phyloP scores from a whole-genome alignment of 2,113 vertebrate species.

The Etia nguti region DNA sequence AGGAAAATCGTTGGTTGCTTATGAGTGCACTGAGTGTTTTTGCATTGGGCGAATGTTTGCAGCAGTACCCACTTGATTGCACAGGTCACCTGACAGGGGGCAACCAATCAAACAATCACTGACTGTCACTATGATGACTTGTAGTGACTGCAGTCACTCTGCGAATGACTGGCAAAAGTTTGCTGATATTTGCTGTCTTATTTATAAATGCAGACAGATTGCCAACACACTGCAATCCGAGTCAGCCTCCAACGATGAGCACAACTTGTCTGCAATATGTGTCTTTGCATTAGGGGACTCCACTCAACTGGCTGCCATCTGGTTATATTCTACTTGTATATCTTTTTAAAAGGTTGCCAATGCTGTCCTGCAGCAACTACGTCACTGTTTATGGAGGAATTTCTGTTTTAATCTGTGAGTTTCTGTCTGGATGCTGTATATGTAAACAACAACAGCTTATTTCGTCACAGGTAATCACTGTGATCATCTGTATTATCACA shows the following conservation, averaged over 20 bases:
- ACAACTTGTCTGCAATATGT: neutral
- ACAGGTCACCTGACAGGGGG: neutral
- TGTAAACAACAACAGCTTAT: neutral
- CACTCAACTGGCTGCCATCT: neutral
- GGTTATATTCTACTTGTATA: neutral
- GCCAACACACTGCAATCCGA: neutral
- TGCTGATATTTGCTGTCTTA: neutral
- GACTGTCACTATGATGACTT: neutral
- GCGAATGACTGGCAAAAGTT: neutral
- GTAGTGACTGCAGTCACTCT: neutral
- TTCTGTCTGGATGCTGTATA: neutral
- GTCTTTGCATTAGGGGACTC: neutral
- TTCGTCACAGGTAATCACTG: rapidly evolving
- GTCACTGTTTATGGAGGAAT: neutral
- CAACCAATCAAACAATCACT: neutral
- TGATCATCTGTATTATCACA: neutral
- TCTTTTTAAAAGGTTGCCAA: neutral
- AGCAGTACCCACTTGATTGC: neutral
- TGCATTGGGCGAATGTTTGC: neutral
- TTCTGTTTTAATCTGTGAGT: neutral
- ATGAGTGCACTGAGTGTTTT: neutral
- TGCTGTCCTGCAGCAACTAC: neutral
- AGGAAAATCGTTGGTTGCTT: rapidly evolving
- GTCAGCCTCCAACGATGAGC: neutral
- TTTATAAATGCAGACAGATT: neutral